A percentile compares a stretch with the other conserved stretches of the same genome.
Evolutionary conservation across 2,797 vertebrate genomes (phyloP).

Genomic region (Rhabdophis nuchalis): DNA sequence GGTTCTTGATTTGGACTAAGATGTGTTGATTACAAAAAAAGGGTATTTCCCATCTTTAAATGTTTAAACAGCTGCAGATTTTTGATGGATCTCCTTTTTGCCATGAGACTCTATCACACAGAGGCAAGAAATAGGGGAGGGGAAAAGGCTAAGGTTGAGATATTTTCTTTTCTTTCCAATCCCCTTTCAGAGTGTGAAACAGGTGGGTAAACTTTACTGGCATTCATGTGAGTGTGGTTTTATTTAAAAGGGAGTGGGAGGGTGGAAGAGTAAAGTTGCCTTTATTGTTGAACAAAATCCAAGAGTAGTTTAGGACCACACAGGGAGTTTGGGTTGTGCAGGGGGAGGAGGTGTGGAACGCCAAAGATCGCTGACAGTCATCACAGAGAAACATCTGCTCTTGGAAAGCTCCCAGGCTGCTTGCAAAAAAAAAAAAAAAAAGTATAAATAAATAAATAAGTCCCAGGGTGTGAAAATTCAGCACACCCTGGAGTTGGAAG

Average conservation of each 20-base stretch:
- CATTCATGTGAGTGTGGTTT: constrained; percentile 67
- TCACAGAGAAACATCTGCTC: constrained; percentile 93
- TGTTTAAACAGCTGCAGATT: constrained; percentile 38
- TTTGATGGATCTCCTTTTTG: constrained; percentile 21
- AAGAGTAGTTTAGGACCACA: constrained; percentile 97
- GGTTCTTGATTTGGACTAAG: constrained; percentile 16
- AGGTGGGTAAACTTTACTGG: constrained; percentile 87
- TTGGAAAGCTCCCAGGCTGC: constrained; percentile 78
- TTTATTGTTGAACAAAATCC: constrained; percentile 94
- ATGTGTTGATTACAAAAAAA: constrained; percentile 25
- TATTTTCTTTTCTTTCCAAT: neutral
- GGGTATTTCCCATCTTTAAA: constrained; percentile 28
- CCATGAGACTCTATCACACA: constrained; percentile 10
- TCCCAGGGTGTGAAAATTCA: constrained; percentile 28
- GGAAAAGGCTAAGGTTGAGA: neutral
- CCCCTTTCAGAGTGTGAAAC: constrained; percentile 73
- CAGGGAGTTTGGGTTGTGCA: constrained; percentile 81
- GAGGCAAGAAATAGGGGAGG: constrained; percentile 16
- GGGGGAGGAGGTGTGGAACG: constrained; percentile 74
- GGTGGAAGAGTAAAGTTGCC: constrained; percentile 73
- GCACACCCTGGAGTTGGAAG: neutral
- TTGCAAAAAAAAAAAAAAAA: constrained; percentile 19
- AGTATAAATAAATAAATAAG: constrained; percentile 42
- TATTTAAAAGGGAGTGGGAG: constrained; percentile 56
- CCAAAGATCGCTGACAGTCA: constrained; percentile 94